Evolutionary conservation across 2,888 invertebrate species (phyloP).

Genomic region (Sesia apiformis): DNA sequence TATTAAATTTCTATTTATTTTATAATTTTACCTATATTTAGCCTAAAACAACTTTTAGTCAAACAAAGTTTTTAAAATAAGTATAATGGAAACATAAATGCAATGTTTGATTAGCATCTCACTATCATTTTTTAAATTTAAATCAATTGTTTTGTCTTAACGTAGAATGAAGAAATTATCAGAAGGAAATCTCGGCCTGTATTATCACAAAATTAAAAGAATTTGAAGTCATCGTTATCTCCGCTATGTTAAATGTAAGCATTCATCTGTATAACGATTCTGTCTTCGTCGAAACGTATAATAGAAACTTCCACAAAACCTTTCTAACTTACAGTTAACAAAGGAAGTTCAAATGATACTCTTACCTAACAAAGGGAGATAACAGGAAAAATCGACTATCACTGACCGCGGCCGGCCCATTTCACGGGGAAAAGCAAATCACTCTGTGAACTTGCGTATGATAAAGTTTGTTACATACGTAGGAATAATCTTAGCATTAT

Average conservation of each 20-base stretch:
- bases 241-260: not conserved
- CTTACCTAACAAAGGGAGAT: not conserved
- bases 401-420: not conserved
- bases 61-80: too few species aligned
- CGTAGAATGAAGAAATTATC: too few species aligned
- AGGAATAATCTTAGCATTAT: not conserved
- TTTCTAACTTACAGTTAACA: not conserved
- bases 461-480: not conserved
- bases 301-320: not conserved
- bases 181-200: too few species aligned
- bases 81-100: too few species aligned
- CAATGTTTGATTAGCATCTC: too few species aligned
- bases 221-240: too few species aligned
- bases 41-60: too few species aligned
- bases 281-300: not conserved
- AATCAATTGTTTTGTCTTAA: too few species aligned
- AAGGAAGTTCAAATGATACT: not conserved
- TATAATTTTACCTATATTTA: too few species aligned
- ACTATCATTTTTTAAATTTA: too few species aligned
- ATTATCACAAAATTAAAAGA: too few species aligned
- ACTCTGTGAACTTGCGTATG: not conserved
- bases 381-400: not conserved
- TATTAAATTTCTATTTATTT: too few species aligned
- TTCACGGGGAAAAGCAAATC: not conserved
- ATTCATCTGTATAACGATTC: not conserved